Conservation (phyloP, 2,888 invertebrate genomes). For the Zootermopsis nevadensis region DNA sequence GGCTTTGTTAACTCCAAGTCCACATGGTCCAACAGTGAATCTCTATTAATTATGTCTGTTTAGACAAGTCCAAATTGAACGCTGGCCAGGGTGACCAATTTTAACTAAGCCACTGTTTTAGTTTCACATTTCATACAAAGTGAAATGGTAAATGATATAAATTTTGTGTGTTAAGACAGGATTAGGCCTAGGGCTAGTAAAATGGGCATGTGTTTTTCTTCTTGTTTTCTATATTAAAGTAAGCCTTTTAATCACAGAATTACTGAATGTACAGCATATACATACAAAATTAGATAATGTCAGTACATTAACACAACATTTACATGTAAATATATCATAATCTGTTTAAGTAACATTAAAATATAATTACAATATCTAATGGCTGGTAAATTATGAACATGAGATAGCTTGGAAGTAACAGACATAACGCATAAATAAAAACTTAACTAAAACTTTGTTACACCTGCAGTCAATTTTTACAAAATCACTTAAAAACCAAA, state of each 20-base stretch:
- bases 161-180: too few species aligned
- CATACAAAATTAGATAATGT: background rate
- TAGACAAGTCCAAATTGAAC: too few species aligned
- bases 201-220: too few species aligned
- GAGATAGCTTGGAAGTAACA: background rate
- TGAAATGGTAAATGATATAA: too few species aligned
- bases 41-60: too few species aligned
- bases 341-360: slow-evolving; percentile 14
- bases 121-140: too few species aligned
- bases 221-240: slow-evolving; percentile 9
- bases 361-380: slow-evolving; percentile 27
- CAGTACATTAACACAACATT: background rate
- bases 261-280: background rate
- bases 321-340: background rate
- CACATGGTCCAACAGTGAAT: too few species aligned
- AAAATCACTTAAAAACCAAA: background rate
- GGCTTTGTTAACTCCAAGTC: too few species aligned
- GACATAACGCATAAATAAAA: background rate
- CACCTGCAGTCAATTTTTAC: background rate
- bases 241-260: background rate
- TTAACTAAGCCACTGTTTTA: too few species aligned
- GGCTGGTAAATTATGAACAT: background rate
- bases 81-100: too few species aligned
- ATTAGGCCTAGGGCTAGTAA: too few species aligned
- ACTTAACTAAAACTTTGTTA: slow-evolving; percentile 5